phyloP scores from a whole-genome alignment of 1,140 invertebrate species.

The Theocolax elegans region DNA sequence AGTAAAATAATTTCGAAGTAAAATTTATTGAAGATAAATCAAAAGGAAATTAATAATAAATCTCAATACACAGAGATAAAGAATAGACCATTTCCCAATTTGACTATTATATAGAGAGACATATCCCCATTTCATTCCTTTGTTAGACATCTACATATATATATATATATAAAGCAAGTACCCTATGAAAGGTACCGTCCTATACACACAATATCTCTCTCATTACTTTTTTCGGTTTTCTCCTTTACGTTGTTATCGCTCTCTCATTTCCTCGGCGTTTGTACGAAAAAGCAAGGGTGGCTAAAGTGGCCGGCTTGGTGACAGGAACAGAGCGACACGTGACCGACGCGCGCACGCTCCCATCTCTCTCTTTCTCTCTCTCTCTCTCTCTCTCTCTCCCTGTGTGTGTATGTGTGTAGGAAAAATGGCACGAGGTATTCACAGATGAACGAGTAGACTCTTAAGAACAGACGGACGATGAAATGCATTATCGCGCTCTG shows the following conservation, averaged over 20 bases:
- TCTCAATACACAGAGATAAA: too few species aligned
- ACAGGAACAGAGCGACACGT: constrained; percentile 55
- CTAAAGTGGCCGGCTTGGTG: constrained; percentile 60
- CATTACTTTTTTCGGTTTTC: constrained; percentile 38
- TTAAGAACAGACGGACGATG: constrained; percentile 46
- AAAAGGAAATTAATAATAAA: too few species aligned
- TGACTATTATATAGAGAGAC: too few species aligned
- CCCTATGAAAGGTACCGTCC: too few species aligned
- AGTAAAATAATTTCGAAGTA: too few species aligned
- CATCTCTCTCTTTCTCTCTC: not conserved
- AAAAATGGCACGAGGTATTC: not conserved
- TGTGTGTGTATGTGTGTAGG: not conserved
- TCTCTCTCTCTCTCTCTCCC: not conserved
- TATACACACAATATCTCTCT: too few species aligned
- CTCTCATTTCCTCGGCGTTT: constrained; percentile 34
- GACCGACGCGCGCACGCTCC: constrained; percentile 52
- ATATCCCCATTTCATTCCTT: too few species aligned
- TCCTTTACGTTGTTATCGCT: constrained; percentile 38
- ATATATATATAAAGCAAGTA: too few species aligned
- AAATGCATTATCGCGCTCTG: constrained; percentile 50
- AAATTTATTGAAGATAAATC: too few species aligned
- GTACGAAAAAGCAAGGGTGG: constrained; percentile 38
- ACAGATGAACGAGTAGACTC: constrained; percentile 29
- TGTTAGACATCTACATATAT: too few species aligned
- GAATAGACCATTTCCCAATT: too few species aligned